Percentiles rank a stretch among this genome's conserved stretches.
Evolutionary conservation across 2,797 vertebrate genomes (phyloP).

Genomic region (Tenualosa ilisha): DNA sequence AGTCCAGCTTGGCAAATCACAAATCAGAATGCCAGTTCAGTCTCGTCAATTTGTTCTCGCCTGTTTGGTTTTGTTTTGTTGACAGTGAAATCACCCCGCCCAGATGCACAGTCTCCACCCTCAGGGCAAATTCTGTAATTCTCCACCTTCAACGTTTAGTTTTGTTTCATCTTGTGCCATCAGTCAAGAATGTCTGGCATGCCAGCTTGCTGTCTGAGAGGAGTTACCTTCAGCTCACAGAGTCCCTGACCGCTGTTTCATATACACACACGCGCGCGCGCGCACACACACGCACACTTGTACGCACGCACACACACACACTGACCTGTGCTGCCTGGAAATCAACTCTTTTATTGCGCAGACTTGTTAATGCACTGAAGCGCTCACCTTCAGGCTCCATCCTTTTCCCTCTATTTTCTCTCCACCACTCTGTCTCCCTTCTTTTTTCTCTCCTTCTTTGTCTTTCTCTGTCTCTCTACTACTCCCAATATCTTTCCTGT

Average conservation of each 20-base stretch:
- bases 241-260: no score
- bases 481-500: no score
- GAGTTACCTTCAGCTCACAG: not conserved
- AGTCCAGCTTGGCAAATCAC: slow-evolving; percentile 18
- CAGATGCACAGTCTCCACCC: not conserved
- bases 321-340: no score
- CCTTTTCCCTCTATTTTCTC: not conserved
- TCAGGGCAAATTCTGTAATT: not conserved
- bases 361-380: no score
- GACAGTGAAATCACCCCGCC: not conserved
- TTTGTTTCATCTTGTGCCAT: not conserved
- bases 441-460: not conserved
- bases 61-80: not conserved
- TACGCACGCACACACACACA: no score
- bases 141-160: no score
- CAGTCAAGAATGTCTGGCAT: not conserved
- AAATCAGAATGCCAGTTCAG: not conserved
- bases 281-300: no score
- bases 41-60: not conserved
- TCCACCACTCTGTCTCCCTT: not conserved
- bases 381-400: no score
- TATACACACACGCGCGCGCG: no score
- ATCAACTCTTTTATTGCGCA: no score
- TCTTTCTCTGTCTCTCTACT: slow-evolving; percentile 7
- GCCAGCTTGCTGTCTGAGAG: not conserved